Evolutionary conservation across 1,140 invertebrate genomes (phyloP).

Genomic region (Ceratina calcarata): DNA sequence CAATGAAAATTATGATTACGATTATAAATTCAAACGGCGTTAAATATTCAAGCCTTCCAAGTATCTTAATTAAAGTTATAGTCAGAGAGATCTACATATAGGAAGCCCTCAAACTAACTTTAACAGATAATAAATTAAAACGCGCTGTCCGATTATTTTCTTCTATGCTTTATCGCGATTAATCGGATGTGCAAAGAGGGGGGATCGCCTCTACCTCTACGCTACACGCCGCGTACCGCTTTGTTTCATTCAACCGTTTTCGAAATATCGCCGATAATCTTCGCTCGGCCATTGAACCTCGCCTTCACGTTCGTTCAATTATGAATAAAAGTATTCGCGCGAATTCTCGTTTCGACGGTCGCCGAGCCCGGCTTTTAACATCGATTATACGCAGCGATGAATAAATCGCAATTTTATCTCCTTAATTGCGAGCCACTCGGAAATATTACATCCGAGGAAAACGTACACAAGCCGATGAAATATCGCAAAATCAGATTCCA

Average conservation of each 20-base stretch:
- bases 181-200: neutral
- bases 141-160: too few species aligned
- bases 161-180: neutral
- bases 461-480: too few species aligned
- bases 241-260: conserved; percentile 8
- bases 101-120: too few species aligned
- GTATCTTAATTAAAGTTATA: too few species aligned
- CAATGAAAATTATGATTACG: too few species aligned
- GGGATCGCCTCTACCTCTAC: neutral
- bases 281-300: too few species aligned
- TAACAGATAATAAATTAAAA: too few species aligned
- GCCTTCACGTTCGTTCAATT: neutral
- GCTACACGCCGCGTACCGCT: neutral
- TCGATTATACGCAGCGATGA: neutral
- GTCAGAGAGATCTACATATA: too few species aligned
- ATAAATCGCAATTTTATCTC: neutral
- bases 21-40: too few species aligned
- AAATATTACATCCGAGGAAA: neutral
- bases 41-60: too few species aligned
- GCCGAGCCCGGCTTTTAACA: neutral
- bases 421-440: neutral
- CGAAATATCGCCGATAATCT: neutral
- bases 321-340: neutral
- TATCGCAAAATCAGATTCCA: neutral
- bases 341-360: neutral